These are phyloP conservation scores for Triplophysa siluroides DNA, from an alignment of 2,113 vertebrate genomes.

Conservation along the genomic window DNA sequence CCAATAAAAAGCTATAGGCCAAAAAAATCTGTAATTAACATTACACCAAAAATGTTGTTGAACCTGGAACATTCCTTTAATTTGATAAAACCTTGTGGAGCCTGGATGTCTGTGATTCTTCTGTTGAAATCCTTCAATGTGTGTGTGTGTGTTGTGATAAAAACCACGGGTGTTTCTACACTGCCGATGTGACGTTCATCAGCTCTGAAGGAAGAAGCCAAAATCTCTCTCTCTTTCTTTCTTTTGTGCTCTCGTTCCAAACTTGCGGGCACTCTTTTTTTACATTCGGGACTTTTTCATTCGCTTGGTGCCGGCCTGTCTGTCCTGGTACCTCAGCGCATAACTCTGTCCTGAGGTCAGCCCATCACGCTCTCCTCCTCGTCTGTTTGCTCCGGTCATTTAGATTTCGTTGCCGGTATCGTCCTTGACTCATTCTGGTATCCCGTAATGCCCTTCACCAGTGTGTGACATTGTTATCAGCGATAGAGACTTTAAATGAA, in stretches of 20 bases:
- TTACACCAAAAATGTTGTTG: slow-evolving; percentile 6
- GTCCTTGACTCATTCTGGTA: slow-evolving; percentile 96
- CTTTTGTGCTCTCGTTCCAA: slow-evolving; percentile 53
- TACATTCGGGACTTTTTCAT: slow-evolving; percentile 16
- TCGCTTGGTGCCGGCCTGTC: slow-evolving; percentile 92
- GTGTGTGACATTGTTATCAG: slow-evolving; percentile 96
- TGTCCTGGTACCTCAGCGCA: slow-evolving; percentile 94
- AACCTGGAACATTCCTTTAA: slow-evolving; percentile 58
- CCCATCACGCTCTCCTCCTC: slow-evolving; percentile 46
- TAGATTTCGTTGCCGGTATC: slow-evolving; percentile 80
- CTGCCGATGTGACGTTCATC: slow-evolving; percentile 73
- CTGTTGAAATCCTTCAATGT: slow-evolving; percentile 84
- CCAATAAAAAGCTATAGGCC: too few relatives aligned
- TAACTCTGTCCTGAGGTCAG: slow-evolving; percentile 96
- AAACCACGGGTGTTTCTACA: slow-evolving; percentile 82
- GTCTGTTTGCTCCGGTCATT: slow-evolving; percentile 52
- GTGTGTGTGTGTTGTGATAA: slow-evolving; percentile 87
- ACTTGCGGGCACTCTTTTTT: slow-evolving; percentile 69
- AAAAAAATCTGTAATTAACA: neutral
- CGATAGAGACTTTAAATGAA: slow-evolving; percentile 90
- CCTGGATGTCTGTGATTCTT: slow-evolving; percentile 92
- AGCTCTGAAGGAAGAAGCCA: slow-evolving; percentile 65
- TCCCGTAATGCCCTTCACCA: slow-evolving; percentile 89
- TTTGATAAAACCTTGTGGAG: slow-evolving; percentile 86
- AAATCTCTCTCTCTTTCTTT: slow-evolving; percentile 64